Base-by-base conservation (phyloP, 2,797 vertebrate species). In the Microctenopoma steveboyesi region DNA sequence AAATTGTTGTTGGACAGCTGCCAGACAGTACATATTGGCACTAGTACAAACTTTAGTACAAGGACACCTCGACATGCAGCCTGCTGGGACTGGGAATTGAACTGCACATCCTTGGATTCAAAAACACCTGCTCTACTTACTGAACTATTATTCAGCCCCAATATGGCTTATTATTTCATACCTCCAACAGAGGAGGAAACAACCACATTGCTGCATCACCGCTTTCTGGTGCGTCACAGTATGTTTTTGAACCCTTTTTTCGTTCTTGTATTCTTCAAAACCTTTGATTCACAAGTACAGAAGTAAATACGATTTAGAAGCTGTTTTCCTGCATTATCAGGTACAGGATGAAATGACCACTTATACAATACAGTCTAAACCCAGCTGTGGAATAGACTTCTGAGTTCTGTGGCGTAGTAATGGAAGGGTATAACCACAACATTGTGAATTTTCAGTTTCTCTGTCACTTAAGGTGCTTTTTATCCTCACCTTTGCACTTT, bases 81-180 rank as follows among this genome's bases (percentile, higher is more conserved):
- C 30, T 33, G 30, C 30, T 33, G 30, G 30, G 30, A 33, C 30
- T 6, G 30, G 5, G 30, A 33, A 33, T 33, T 5, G 30, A 33
- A 33, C 30, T 5, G 30, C 30, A 6, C 30, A 33, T 1, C 30
- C 30, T 33, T 7, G 4, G 30, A 1, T 33, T 33, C 7, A 7
- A 33, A 33, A 33, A 33, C 30, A 33, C 30, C 30, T 33, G 30
- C 30, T 7, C 30, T 33, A 33, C 30, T 7, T 7, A 33, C 30
- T 33, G 30, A 33, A 7, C 30, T 78, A 58, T 82, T 62, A 69
- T 77, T 72, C 69, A 76, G 64, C 76, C 79, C 82, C 67, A 86
- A 83, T 74, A 78, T 72, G 47, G 65, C 83, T 76, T 83, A 57
- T 88, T 88, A 83, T 85, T 74, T 81, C 48, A 30, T 56, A 68